Conservation (phyloP, 2,113 vertebrate species). For the Triplophysa siluroides region DNA sequence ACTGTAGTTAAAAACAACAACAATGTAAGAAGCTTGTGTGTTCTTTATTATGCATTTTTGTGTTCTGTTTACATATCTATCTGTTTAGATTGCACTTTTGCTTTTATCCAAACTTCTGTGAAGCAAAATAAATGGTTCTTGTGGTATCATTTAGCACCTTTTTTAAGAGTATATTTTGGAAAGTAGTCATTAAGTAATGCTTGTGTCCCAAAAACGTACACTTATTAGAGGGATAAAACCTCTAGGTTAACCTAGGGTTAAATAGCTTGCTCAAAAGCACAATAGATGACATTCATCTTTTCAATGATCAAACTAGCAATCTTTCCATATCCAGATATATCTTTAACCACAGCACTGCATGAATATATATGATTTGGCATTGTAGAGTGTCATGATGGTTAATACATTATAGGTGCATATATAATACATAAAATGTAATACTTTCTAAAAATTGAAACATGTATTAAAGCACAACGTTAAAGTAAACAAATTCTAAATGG, state of each 20-base stretch:
- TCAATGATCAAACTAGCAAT: background rate
- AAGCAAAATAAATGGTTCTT: no score
- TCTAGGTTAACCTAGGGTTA: background rate
- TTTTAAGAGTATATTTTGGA: background rate
- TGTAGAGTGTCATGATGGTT: background rate
- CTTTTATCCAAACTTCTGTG: no score
- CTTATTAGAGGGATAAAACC: no score
- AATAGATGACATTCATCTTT: background rate
- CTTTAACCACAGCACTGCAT: background rate
- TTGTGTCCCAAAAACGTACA: background rate
- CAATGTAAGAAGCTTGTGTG: background rate
- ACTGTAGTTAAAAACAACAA: no score
- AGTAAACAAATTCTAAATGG: background rate
- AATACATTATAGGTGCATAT: no score
- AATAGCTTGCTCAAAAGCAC: background rate
- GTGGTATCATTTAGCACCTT: no score
- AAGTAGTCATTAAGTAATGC: background rate
- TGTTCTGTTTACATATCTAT: no score
- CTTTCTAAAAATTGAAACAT: background rate
- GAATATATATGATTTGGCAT: background rate
- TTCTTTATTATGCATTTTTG: background rate
- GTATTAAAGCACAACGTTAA: background rate
- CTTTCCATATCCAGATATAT: background rate
- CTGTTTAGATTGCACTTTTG: no score
- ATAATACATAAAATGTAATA: background rate